Evolutionary conservation across 2,113 vertebrate species (phyloP).

Genomic region (Mionectes macconnelli): DNA sequence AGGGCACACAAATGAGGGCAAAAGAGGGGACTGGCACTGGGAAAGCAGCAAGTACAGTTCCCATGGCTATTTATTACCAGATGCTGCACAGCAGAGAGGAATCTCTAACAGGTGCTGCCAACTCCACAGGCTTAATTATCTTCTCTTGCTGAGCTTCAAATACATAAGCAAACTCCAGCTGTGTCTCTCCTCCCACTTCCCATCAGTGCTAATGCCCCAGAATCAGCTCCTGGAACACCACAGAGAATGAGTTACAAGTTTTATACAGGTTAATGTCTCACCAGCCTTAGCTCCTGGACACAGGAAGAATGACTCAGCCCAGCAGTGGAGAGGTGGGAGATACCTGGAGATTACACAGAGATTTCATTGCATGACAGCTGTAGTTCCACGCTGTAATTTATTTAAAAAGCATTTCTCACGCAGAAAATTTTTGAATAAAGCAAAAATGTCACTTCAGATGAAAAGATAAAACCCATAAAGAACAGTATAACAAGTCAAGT

Average conservation of each 20-base stretch:
- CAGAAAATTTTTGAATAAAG: background rate
- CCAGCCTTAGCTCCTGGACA: background rate
- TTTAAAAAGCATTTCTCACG: background rate
- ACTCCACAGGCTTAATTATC: background rate
- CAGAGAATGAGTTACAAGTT: background rate
- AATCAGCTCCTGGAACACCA: background rate
- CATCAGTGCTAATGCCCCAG: background rate
- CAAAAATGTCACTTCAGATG: background rate
- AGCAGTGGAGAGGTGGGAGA: background rate
- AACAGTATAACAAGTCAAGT: slow-evolving; percentile 59
- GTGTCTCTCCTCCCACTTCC: background rate
- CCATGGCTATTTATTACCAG: background rate
- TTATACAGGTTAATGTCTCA: background rate
- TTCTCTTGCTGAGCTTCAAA: background rate
- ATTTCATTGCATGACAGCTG: background rate
- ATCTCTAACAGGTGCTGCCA: background rate
- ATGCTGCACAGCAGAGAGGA: background rate
- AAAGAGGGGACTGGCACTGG: background rate
- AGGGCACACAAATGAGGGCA: background rate
- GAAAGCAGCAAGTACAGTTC: background rate
- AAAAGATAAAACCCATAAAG: background rate
- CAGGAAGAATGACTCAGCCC: background rate
- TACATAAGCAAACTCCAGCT: background rate
- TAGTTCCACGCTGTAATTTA: background rate
- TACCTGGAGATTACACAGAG: background rate